Percentiles rank a stretch among this genome's conserved stretches.
These are phyloP conservation scores for Pomatorhinus ruficollis DNA, from an alignment of 2,113 vertebrate genomes.

Conservation along the genomic window DNA sequence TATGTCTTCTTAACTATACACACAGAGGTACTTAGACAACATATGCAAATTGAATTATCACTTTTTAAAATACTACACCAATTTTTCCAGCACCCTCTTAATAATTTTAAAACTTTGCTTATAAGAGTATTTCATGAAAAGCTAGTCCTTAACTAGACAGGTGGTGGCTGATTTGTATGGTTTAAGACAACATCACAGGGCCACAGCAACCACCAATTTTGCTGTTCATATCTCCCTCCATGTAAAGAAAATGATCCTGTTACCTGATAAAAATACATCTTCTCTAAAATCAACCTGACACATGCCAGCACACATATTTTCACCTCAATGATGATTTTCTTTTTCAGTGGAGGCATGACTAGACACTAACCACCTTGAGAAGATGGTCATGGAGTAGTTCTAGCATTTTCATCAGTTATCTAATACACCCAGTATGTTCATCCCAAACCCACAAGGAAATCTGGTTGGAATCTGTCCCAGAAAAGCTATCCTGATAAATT, in stretches of 20 bases:
- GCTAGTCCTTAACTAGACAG: background rate
- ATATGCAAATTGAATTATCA: background rate
- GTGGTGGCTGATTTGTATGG: background rate
- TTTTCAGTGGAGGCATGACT: background rate
- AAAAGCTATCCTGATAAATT: background rate
- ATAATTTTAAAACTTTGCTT: background rate
- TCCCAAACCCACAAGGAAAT: background rate
- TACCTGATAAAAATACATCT: background rate
- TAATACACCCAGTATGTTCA: background rate
- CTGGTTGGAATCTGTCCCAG: background rate
- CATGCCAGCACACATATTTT: background rate
- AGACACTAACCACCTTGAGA: background rate
- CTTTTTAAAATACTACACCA: background rate
- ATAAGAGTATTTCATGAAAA: background rate
- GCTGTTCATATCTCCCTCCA: background rate
- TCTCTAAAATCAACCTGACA: background rate
- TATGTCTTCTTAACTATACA: background rate
- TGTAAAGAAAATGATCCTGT: fast-evolving
- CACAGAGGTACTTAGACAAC: background rate
- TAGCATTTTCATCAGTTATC: background rate
- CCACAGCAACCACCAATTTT: background rate
- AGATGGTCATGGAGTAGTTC: background rate
- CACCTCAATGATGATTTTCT: background rate
- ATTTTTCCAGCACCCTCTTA: background rate
- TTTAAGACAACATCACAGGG: background rate